Evolutionary conservation across 2,797 vertebrate species (phyloP).

Genomic region (Hemitrygon akajei): DNA sequence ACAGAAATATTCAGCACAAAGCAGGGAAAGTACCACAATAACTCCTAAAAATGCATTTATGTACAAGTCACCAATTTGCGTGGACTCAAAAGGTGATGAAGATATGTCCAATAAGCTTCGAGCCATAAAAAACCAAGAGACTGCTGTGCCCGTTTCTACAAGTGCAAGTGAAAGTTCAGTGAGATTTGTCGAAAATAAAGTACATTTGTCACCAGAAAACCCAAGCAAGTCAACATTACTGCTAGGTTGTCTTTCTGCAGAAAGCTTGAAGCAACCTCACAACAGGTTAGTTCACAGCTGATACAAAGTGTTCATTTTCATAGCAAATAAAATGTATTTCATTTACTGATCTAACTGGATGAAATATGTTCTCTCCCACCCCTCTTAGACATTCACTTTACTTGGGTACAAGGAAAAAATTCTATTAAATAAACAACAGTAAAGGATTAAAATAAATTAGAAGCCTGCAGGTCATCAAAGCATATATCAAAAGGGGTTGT

Average conservation of each 20-base stretch:
- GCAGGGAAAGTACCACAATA: neutral
- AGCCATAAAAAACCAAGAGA: neutral
- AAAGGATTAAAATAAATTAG: neutral
- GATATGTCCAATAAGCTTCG: too few relatives aligned
- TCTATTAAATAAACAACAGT: neutral
- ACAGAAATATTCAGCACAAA: neutral
- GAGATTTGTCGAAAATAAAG: neutral
- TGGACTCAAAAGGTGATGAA: neutral
- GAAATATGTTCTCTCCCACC: neutral
- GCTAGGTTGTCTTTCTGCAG: neutral
- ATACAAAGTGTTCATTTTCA: neutral
- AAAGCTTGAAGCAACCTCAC: neutral
- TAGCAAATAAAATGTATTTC: neutral
- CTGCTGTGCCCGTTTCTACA: neutral
- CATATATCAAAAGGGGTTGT: neutral
- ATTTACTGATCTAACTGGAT: neutral
- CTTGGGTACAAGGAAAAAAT: neutral
- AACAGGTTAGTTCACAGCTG: neutral
- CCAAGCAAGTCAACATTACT: neutral
- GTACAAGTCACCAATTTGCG: neutral
- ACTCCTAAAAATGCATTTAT: neutral
- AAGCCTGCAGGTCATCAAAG: neutral
- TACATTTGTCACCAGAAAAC: neutral
- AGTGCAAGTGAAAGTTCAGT: neutral
- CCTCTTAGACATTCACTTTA: neutral